Conservation (phyloP, 2,113 vertebrate genomes). For the Emydura subglobosa region DNA sequence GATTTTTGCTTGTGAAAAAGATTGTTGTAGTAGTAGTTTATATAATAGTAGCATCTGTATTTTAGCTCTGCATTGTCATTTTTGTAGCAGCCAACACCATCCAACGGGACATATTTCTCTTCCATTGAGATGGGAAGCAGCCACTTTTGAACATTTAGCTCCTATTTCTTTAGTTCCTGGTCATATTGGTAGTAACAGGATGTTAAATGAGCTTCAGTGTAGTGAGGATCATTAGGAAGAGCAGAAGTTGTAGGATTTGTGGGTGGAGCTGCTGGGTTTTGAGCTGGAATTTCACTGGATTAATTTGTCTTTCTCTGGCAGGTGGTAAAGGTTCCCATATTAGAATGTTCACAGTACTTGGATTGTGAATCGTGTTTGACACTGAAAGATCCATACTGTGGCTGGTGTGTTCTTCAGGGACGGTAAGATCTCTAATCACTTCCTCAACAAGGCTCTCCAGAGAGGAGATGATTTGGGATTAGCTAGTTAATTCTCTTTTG, state of each 20-base stretch:
- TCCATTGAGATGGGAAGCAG: background rate
- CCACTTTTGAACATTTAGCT: background rate
- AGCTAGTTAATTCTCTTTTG: background rate
- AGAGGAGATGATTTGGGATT: background rate
- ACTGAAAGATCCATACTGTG: constrained; percentile 93
- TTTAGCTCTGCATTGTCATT: background rate
- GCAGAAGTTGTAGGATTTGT: background rate
- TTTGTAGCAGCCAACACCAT: background rate
- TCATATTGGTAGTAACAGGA: background rate
- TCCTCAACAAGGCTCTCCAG: background rate
- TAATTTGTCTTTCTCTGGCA: constrained; percentile 67
- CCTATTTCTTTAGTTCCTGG: background rate
- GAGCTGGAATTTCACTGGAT: background rate
- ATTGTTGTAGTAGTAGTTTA: background rate
- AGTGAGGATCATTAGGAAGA: background rate
- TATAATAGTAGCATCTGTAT: background rate
- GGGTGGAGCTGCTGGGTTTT: background rate
- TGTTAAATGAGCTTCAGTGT: background rate
- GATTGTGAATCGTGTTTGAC: constrained; percentile 92
- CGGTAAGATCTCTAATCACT: constrained; percentile 81
- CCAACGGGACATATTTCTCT: background rate
- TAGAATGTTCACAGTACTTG: constrained; percentile 88
- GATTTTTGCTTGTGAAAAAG: background rate
- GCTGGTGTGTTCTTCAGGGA: constrained; percentile 97
- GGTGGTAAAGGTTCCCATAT: constrained; percentile 92